Evolutionary conservation across 2,797 vertebrate genomes (phyloP).

Genomic region (Margarornis squamiger): DNA sequence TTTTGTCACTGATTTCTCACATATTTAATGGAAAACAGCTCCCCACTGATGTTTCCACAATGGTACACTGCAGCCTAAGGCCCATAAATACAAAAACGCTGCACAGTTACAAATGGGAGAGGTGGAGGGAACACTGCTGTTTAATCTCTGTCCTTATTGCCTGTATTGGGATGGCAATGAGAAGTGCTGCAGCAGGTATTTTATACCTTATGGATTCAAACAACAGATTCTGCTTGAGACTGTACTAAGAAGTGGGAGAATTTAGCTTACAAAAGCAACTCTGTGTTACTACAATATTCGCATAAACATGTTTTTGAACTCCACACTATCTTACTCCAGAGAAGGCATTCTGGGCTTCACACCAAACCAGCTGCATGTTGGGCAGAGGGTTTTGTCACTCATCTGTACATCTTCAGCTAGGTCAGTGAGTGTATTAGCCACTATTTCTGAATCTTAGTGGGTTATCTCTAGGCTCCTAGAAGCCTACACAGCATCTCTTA

Average conservation of each 20-base stretch:
- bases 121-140: neutral
- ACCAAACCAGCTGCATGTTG: neutral
- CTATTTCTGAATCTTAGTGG: neutral
- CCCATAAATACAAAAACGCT: neutral
- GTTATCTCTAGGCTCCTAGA: neutral
- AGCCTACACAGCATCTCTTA: neutral
- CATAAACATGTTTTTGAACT: neutral
- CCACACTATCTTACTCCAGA: neutral
- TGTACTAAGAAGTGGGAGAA: neutral
- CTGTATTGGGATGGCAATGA: neutral
- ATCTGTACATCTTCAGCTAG: neutral
- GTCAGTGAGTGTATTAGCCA: neutral
- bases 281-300: neutral
- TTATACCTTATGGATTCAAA: neutral
- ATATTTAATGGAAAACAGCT: neutral
- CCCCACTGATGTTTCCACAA: neutral
- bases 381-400: neutral
- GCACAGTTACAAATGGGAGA: neutral
- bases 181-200: neutral
- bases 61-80: neutral
- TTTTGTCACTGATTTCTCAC: neutral
- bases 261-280: neutral
- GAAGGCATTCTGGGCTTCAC: neutral
- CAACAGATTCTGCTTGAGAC: neutral
- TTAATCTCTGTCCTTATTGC: neutral